phyloP scores from a whole-genome alignment of 2,113 vertebrate species.

The Grammatotria lemairii region DNA sequence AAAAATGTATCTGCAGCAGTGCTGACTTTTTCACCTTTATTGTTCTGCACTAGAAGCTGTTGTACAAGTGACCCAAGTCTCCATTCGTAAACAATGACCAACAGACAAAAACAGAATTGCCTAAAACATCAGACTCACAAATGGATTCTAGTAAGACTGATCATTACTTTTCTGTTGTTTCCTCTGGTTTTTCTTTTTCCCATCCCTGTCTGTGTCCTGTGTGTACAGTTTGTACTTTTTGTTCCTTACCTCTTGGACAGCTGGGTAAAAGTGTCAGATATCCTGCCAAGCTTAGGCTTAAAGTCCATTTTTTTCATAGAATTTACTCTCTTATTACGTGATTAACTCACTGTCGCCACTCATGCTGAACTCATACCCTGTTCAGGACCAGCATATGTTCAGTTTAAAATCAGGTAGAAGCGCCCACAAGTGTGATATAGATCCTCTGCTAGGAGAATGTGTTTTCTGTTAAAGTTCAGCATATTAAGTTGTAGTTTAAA shows the following conservation, averaged over 20 bases:
- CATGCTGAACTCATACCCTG: accelerated
- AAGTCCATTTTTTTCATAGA: not conserved
- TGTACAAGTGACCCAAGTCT: not conserved
- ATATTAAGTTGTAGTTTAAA: not conserved
- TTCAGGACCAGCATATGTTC: not conserved
- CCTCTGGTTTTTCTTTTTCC: accelerated
- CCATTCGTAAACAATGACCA: not conserved
- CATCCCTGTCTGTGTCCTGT: not conserved
- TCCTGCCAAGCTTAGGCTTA: not conserved
- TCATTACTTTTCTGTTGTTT: not conserved
- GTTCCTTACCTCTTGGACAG: not conserved
- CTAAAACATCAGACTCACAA: not conserved
- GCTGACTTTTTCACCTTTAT: not conserved
- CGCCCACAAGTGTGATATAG: not conserved
- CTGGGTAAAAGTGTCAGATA: not conserved
- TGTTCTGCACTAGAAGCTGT: not conserved
- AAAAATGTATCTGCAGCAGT: not conserved
- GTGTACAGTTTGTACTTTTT: not conserved
- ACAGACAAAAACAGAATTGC: not conserved
- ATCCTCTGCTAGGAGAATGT: accelerated
- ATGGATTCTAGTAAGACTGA: not conserved
- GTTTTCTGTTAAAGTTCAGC: not conserved
- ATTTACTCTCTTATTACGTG: not conserved
- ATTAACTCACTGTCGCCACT: not conserved
- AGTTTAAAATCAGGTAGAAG: not conserved